Conservation (phyloP, 1,140 invertebrate species). For the Formica selysi region DNA sequence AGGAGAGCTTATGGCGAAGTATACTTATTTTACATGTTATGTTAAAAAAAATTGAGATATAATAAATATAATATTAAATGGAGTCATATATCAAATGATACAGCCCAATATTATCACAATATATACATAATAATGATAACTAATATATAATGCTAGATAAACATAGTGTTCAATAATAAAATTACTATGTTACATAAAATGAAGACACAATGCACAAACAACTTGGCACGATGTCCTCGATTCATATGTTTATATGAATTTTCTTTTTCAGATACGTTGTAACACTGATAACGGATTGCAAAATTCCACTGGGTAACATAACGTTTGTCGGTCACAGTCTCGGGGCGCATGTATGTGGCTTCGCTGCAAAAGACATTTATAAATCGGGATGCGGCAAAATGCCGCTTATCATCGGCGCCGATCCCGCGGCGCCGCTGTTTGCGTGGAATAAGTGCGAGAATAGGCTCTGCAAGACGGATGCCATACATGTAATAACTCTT, state of each 20-base stretch:
- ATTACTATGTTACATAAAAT: background rate
- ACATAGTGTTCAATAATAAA: background rate
- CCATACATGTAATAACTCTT: background rate
- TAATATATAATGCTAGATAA: background rate
- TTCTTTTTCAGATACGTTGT: slow-evolving; percentile 14
- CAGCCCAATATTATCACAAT: too few species aligned
- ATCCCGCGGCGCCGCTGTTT: slow-evolving; percentile 59
- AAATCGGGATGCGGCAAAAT: fast-evolving
- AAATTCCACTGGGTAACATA: background rate
- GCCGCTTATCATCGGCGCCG: background rate
- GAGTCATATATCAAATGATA: background rate
- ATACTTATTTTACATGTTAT: slow-evolving; percentile 2
- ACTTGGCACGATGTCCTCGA: background rate
- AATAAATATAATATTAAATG: slow-evolving; percentile 8
- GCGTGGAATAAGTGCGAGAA: fast-evolving
- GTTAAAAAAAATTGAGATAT: background rate
- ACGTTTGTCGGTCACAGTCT: slow-evolving; percentile 62
- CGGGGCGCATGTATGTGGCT: slow-evolving; percentile 58
- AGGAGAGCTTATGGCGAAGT: slow-evolving; percentile 46
- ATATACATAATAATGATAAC: background rate
- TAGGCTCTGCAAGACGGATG: slow-evolving; percentile 9
- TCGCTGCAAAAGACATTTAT: slow-evolving; percentile 16
- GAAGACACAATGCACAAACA: background rate
- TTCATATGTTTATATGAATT: slow-evolving; percentile 7
- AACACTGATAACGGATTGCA: background rate